phyloP scores from a whole-genome alignment of 1,140 invertebrate species.

The Tetraneura akinire region DNA sequence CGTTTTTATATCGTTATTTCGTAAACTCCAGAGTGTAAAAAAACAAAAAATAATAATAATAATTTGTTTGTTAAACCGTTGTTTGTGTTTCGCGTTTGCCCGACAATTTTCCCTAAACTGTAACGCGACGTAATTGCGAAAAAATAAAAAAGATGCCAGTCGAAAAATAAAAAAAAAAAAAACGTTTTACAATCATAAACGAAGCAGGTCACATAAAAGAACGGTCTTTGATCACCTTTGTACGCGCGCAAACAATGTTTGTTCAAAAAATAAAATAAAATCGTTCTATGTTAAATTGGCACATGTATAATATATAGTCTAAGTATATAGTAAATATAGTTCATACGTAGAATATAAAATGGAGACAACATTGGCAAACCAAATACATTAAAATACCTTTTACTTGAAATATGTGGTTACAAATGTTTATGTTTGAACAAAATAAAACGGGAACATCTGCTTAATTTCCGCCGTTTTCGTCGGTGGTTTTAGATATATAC shows the following conservation, averaged over 20 bases:
- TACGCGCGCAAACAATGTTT: slow-evolving; percentile 25
- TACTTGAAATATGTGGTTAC: not conserved
- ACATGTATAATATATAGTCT: not conserved
- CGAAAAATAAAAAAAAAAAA: slow-evolving; percentile 3
- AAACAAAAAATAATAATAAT: slow-evolving; percentile 9
- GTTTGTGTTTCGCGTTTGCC: not conserved
- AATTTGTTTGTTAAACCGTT: slow-evolving; percentile 14
- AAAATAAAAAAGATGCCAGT: not conserved
- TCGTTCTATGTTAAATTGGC: slow-evolving; percentile 12
- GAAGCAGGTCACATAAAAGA: not conserved
- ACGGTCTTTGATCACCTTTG: slow-evolving; percentile 30
- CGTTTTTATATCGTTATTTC: not conserved
- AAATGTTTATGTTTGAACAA: not conserved
- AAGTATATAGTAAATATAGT: not conserved
- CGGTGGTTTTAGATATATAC: too few relatives aligned
- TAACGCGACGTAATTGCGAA: slow-evolving; percentile 4
- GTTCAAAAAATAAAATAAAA: slow-evolving; percentile 16
- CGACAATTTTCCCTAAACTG: slow-evolving; percentile 2
- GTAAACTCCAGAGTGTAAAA: not conserved
- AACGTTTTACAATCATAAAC: slow-evolving; percentile 1
- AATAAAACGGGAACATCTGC: not conserved
- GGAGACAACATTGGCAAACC: not conserved
- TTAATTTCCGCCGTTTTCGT: not conserved
- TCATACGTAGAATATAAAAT: slow-evolving; percentile 14
- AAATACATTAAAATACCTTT: slow-evolving; percentile 29